These are phyloP conservation scores for Equus przewalskii DNA, from an alignment of 2,113 vertebrate species.

Conservation along the genomic window DNA sequence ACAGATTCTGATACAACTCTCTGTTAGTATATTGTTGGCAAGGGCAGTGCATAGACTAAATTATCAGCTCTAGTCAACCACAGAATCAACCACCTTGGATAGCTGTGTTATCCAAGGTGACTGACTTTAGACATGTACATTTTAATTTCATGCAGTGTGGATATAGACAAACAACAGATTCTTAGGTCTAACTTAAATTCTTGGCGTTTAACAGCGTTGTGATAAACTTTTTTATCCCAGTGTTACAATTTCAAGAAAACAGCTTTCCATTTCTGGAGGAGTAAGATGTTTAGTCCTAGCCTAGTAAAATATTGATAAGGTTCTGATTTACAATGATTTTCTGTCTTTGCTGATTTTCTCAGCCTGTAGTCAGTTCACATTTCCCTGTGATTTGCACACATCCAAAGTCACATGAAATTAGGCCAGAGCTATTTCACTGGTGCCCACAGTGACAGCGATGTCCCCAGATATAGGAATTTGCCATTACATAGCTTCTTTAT, in stretches of 20 bases:
- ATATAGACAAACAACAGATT: not conserved
- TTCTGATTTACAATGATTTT: slow-evolving; percentile 92
- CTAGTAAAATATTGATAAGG: slow-evolving; percentile 94
- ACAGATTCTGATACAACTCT: slow-evolving; percentile 37
- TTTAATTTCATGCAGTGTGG: slow-evolving; percentile 50
- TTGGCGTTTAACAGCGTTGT: not conserved
- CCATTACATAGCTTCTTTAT: slow-evolving; percentile 89
- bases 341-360: slow-evolving; percentile 88
- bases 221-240: slow-evolving; percentile 43
- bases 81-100: not conserved
- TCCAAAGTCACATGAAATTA: slow-evolving; percentile 97
- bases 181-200: slow-evolving; percentile 43
- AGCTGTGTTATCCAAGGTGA: not conserved
- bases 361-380: slow-evolving; percentile 88
- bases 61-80: not conserved
- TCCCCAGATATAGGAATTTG: slow-evolving; percentile 92
- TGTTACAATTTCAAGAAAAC: slow-evolving; percentile 61
- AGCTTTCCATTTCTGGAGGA: slow-evolving; percentile 83
- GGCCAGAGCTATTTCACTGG: slow-evolving; percentile 90
- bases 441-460: slow-evolving; percentile 90
- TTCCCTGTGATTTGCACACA: slow-evolving; percentile 92
- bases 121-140: not conserved
- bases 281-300: slow-evolving; percentile 84
- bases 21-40: slow-evolving; percentile 30
- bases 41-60: not conserved